These are phyloP conservation scores for Xylocopa sonorina DNA, from an alignment of 1,140 invertebrate genomes.

Conservation along the genomic window DNA sequence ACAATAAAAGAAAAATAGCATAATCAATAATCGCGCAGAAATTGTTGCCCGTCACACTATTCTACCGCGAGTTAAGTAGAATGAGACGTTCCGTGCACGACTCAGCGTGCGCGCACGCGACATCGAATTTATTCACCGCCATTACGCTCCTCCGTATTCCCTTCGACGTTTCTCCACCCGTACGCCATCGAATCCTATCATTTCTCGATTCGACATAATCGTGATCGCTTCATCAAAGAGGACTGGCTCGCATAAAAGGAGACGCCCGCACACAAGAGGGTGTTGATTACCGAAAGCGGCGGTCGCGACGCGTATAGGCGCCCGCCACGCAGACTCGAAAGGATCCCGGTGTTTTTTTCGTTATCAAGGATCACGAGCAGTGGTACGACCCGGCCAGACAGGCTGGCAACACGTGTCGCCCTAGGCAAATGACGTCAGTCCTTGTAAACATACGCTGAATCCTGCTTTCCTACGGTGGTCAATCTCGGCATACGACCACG, in stretches of 20 bases:
- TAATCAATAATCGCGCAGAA: no score
- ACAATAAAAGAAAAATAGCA: no score
- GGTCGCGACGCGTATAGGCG: not conserved
- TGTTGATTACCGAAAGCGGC: constrained; percentile 50
- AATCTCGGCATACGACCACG: constrained; percentile 48
- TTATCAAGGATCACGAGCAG: constrained; percentile 63
- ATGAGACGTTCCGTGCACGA: no score
- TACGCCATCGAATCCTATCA: constrained; percentile 19
- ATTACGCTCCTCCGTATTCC: not conserved
- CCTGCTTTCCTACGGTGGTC: constrained; percentile 57
- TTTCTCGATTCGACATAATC: constrained; percentile 24
- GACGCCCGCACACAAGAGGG: constrained; percentile 8
- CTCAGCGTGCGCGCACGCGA: not conserved
- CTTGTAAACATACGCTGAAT: constrained; percentile 60
- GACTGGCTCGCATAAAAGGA: not conserved
- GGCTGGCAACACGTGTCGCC: constrained; percentile 65
- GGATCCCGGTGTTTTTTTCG: constrained; percentile 52
- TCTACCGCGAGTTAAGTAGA: no score
- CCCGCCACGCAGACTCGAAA: constrained; percentile 20
- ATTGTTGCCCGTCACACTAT: no score
- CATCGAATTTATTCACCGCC: not conserved
- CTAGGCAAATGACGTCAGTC: constrained; percentile 68
- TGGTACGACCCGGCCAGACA: constrained; percentile 66
- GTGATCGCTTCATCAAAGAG: constrained; percentile 10
- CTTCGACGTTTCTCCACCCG: constrained; percentile 8